These are phyloP conservation scores for Dendrolimus kikuchii DNA, from an alignment of 1,140 invertebrate species.

Conservation along the genomic window DNA sequence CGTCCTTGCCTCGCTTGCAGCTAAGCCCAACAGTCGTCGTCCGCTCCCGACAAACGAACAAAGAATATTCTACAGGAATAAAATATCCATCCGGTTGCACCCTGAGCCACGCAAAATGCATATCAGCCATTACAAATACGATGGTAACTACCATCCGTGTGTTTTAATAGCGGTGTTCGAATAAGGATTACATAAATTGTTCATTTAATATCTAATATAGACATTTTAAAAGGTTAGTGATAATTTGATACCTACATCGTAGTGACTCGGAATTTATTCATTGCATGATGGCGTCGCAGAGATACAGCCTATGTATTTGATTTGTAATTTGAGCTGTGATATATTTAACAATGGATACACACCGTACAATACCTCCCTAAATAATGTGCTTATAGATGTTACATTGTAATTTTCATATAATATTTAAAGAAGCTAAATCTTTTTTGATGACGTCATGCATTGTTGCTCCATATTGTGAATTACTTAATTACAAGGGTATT, in stretches of 20 bases:
- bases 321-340: no score
- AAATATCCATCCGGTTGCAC: neutral
- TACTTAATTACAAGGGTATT: no score
- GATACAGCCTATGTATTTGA: neutral
- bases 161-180: no score
- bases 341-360: no score
- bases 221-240: slow-evolving; percentile 36
- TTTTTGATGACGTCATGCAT: no score
- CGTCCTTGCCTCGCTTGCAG: slow-evolving; percentile 19
- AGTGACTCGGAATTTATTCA: slow-evolving; percentile 5
- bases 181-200: slow-evolving; percentile 8
- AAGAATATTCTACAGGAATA: slow-evolving; percentile 18
- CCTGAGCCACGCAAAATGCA: slow-evolving; percentile 2
- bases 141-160: no score
- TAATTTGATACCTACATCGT: slow-evolving; percentile 14
- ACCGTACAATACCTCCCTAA: no score
- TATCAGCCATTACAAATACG: neutral
- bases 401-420: no score
- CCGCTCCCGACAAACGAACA: slow-evolving; percentile 28
- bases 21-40: slow-evolving; percentile 19
- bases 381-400: no score
- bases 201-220: slow-evolving; percentile 16
- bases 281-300: slow-evolving; percentile 19
- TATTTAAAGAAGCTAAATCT: no score
- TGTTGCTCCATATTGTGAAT: no score